These are phyloP conservation scores for Hyles lineata DNA, from an alignment of 2,888 invertebrate genomes.

Conservation along the genomic window DNA sequence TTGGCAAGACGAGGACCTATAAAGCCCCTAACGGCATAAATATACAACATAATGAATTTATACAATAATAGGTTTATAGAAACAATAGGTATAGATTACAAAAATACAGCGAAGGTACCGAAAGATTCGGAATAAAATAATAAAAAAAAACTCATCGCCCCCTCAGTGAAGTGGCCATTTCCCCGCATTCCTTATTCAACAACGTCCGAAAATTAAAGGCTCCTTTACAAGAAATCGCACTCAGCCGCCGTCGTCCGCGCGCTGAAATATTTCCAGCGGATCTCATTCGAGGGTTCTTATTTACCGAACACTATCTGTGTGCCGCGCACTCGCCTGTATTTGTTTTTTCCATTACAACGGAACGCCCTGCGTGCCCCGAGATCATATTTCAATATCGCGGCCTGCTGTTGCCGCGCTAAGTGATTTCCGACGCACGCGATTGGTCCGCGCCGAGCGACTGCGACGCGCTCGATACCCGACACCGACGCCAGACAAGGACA, in stretches of 20 bases:
- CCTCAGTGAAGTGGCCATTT: conserved; percentile 49
- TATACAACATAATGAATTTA: too few relatives aligned
- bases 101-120: too few relatives aligned
- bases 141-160: conserved; percentile 43
- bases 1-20: too few relatives aligned
- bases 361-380: conserved; percentile 72
- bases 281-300: conserved; percentile 73
- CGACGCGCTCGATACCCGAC: conserved; percentile 65
- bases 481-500: conserved; percentile 56
- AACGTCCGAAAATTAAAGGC: conserved; percentile 76
- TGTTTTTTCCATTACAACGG: conserved; percentile 83
- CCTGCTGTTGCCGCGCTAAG: conserved; percentile 69
- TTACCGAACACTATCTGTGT: conserved; percentile 60
- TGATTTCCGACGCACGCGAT: conserved; percentile 71
- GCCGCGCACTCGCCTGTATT: conserved; percentile 53
- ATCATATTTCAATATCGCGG: conserved; percentile 81
- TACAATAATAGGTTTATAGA: too few relatives aligned
- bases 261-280: conserved; percentile 73
- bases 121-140: conserved; percentile 33
- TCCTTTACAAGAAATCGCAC: conserved; percentile 82
- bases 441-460: conserved; percentile 55
- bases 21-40: too few relatives aligned
- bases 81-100: too few relatives aligned
- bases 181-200: conserved; percentile 80
- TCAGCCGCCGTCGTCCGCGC: conserved; percentile 62